A percentile compares a stretch with the other conserved stretches of the same genome.
Conservation (phyloP, 2,888 invertebrate species). For the Hemaris fuciformis region DNA sequence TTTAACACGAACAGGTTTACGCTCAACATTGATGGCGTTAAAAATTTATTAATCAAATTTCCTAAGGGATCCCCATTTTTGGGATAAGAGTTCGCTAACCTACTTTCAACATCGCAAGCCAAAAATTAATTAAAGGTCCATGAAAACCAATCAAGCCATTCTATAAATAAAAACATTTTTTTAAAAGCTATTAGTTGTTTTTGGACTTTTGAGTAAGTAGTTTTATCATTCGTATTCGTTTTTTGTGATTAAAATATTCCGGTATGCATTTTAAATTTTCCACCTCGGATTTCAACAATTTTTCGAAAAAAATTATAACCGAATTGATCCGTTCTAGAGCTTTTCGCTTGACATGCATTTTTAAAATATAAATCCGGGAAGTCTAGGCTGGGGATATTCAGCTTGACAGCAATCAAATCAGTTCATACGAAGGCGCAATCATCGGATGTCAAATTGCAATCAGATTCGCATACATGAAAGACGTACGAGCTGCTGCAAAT, state of each 20-base stretch:
- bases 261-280: no score
- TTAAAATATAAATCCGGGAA: constrained; percentile 25
- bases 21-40: constrained; percentile 14
- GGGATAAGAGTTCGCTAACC: neutral
- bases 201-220: no score
- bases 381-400: constrained; percentile 27
- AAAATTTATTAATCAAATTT: constrained; percentile 16
- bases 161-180: neutral
- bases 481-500: constrained; percentile 10
- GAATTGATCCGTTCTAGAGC: no score
- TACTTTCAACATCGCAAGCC: neutral
- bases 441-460: constrained; percentile 47
- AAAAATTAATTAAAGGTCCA: neutral
- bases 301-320: no score
- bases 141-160: neutral
- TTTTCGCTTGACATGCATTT: no score
- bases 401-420: constrained; percentile 52
- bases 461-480: constrained; percentile 33
- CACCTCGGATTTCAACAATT: no score
- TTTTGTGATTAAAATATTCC: no score
- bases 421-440: constrained; percentile 58
- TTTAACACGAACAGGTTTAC: neutral
- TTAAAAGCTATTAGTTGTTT: neutral
- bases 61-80: neutral
- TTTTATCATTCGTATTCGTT: no score